Base-by-base conservation (phyloP, 2,797 vertebrate species). In the Sebastes kiyomatsui region DNA sequence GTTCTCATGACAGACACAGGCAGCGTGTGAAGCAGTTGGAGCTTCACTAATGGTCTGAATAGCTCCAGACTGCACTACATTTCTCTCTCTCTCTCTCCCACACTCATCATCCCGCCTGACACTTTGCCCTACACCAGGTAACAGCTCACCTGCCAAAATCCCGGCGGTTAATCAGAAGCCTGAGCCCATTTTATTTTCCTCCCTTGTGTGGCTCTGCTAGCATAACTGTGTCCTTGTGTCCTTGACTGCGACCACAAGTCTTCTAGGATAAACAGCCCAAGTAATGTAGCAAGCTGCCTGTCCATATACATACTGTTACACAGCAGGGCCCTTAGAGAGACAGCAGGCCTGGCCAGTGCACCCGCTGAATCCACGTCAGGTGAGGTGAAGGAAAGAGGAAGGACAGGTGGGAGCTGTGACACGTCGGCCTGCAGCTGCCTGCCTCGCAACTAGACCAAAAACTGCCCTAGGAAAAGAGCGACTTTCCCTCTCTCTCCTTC, bases 41-140 rank as follows among this genome's bases (percentile, higher is more conserved):
- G 62, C 68, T 33, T 84, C 71, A 69, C 77, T 87, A 88, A 91
- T 84, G 79, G 75, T 82, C 80, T 90, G 81, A 85, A 69, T 28
- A 58, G 28, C 49, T 56, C 46, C 22, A 30, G 62, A 76, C 84
- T 38, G 55, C 23, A 69, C 72, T 80, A 62, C 22, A 28, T 77
- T 54, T 79, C 35, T 81, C 77, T 42, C 77, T 42, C 32, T 32
- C 30, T 32, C 38, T 38, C 35, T 14, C 35, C 46, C 33, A 72
- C 67, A 62, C 73, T 77, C 80, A 20, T 86, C 79, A 75, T 71
- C 74, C 81, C 69, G 30, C 61, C 59, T 54, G 78, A 86, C 85
- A 67, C 32, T 10, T 46, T 58, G 67, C 64, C 75, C 77, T 60
- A 60, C 46, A 60, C 54, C 79, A 56, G 60, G 68, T 83, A 70